phyloP scores from a whole-genome alignment of 2,888 invertebrate genomes.

The Acleris holmiana region DNA sequence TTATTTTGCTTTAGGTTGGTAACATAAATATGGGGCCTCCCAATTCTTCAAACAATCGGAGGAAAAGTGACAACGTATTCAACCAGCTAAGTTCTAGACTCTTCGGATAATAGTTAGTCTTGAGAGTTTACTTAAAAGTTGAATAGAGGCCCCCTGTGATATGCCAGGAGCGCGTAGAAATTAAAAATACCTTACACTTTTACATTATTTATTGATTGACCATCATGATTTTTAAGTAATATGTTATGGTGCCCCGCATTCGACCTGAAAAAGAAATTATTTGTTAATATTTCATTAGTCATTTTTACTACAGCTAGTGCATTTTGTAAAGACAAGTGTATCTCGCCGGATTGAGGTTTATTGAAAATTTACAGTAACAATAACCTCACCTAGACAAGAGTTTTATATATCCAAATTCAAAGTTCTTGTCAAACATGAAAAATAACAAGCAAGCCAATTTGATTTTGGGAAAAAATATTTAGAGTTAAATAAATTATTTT shows the following conservation, averaged over 20 bases:
- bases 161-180: neutral
- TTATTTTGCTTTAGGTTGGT: no score
- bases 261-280: neutral
- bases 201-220: no score
- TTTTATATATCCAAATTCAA: constrained; percentile 64
- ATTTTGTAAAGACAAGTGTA: constrained; percentile 48
- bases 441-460: constrained; percentile 55
- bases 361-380: constrained; percentile 65
- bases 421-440: constrained; percentile 56
- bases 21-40: no score
- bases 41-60: no score
- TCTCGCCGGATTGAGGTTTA: constrained; percentile 81
- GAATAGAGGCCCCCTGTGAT: neutral
- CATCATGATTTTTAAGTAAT: no score
- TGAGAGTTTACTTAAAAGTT: no score
- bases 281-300: neutral
- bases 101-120: no score
- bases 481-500: constrained; percentile 22
- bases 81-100: no score
- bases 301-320: no score
- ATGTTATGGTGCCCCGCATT: no score
- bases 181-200: no score
- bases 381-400: constrained; percentile 80
- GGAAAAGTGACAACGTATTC: no score
- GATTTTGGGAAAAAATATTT: constrained; percentile 49